Percentiles rank a stretch among this genome's conserved stretches.
Evolutionary conservation across 1,140 invertebrate genomes (phyloP).

Genomic region (Diabrotica undecimpunctata): DNA sequence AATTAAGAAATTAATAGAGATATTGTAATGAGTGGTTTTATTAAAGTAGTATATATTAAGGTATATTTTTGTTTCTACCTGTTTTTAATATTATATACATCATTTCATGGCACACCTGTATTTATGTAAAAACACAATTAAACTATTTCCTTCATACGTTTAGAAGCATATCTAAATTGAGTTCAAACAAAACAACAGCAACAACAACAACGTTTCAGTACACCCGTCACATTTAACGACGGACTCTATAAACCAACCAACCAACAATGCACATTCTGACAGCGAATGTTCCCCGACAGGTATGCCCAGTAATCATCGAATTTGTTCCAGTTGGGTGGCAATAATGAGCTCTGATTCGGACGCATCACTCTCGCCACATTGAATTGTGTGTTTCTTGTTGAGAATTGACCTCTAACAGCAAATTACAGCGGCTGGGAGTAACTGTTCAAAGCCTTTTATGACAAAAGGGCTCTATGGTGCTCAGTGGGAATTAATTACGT

Average conservation of each 20-base stretch:
- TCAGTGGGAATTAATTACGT: slow-evolving; percentile 29
- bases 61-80: too few species aligned
- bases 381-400: slow-evolving; percentile 15
- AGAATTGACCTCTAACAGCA: slow-evolving; percentile 4
- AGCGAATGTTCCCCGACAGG: neutral
- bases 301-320: neutral
- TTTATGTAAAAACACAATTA: too few species aligned
- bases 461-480: slow-evolving; percentile 23
- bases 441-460: slow-evolving; percentile 22
- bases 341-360: slow-evolving; percentile 20
- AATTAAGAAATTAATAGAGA: too few species aligned
- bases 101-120: too few species aligned
- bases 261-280: neutral
- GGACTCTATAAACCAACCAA: neutral
- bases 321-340: neutral
- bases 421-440: slow-evolving; percentile 20
- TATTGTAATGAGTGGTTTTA: too few species aligned
- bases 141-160: too few species aligned
- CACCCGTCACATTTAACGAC: too few species aligned
- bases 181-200: too few species aligned
- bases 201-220: too few species aligned
- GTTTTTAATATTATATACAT: too few species aligned
- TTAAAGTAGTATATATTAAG: too few species aligned
- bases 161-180: too few species aligned
- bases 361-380: slow-evolving; percentile 23